Evolutionary conservation across 2,113 vertebrate genomes (phyloP).

Genomic region (Pelecanus crispus): DNA sequence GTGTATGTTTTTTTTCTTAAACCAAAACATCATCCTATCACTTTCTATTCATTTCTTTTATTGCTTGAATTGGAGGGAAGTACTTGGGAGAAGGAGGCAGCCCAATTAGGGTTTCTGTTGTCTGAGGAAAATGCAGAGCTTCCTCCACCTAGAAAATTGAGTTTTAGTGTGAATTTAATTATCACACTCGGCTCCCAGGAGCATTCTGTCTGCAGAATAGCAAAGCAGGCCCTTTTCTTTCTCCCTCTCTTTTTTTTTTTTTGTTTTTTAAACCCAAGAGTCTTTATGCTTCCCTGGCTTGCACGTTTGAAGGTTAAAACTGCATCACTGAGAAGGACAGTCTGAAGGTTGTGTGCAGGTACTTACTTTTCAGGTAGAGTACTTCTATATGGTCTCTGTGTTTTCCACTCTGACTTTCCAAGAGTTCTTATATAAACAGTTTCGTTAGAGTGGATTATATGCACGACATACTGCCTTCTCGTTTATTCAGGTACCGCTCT

Average conservation of each 20-base stretch:
- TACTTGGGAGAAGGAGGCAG: not conserved
- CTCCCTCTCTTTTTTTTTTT: not conserved
- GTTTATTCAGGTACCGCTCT: not conserved
- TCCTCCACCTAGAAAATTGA: not conserved
- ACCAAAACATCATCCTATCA: not conserved
- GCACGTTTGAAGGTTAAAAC: not conserved
- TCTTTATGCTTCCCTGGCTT: not conserved
- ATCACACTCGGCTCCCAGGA: not conserved
- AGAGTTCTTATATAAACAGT: not conserved
- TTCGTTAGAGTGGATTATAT: not conserved
- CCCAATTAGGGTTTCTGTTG: not conserved
- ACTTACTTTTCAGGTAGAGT: not conserved
- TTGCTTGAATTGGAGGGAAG: not conserved
- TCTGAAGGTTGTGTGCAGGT: not conserved
- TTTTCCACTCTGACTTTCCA: not conserved
- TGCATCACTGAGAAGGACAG: not conserved
- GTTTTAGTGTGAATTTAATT: constrained; percentile 3
- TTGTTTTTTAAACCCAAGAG: not conserved
- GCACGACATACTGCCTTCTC: not conserved
- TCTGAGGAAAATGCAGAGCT: not conserved
- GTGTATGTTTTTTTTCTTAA: not conserved
- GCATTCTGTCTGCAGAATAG: not conserved
- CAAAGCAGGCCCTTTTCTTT: not conserved
- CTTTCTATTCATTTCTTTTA: not conserved
- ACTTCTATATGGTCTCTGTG: not conserved